Percentiles rank a stretch among this genome's conserved stretches.
Evolutionary conservation across 2,113 vertebrate genomes (phyloP).

Genomic region (Alexandromys fortis): DNA sequence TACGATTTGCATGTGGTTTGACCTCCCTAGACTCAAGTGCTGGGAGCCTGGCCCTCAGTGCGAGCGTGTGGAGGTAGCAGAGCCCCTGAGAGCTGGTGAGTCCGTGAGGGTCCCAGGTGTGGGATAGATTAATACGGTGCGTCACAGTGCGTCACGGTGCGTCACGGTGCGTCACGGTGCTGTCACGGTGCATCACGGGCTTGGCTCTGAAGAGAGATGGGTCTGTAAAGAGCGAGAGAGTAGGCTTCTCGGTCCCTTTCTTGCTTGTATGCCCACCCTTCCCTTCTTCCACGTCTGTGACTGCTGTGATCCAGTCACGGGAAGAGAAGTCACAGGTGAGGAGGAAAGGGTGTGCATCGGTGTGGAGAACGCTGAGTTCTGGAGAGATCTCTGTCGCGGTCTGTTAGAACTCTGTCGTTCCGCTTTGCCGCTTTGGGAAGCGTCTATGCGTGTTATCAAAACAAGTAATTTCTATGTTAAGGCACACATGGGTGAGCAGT

Average conservation of each 20-base stretch:
- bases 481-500: neutral
- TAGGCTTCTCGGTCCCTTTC: neutral
- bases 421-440: slow-evolving; percentile 22
- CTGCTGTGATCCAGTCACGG: neutral
- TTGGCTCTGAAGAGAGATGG: neutral
- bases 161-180: too few species aligned
- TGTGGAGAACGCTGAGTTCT: neutral
- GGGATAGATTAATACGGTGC: neutral
- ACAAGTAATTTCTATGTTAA: neutral
- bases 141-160: too few species aligned
- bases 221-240: too few species aligned
- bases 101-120: neutral
- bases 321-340: neutral
- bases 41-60: neutral
- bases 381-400: neutral
- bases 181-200: too few species aligned
- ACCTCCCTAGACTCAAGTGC: too few species aligned
- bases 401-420: neutral
- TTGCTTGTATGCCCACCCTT: neutral
- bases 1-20: neutral
- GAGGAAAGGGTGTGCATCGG: neutral
- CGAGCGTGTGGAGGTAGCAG: neutral
- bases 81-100: neutral
- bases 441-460: slow-evolving; percentile 1
- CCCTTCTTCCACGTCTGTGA: neutral